Conservation (phyloP, 2,113 vertebrate species). For the Indicator maculatus region DNA sequence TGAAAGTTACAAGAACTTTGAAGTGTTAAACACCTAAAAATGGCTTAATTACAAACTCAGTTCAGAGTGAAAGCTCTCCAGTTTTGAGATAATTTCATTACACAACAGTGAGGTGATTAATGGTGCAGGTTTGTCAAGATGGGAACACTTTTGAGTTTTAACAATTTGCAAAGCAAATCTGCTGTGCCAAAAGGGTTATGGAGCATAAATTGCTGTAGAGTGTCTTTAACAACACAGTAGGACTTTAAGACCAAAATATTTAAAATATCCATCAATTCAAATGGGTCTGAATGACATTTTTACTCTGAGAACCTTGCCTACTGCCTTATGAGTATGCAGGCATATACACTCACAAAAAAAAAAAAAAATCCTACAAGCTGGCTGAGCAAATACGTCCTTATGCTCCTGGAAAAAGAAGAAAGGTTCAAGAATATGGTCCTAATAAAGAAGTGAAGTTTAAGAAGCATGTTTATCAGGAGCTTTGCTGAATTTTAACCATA, state of each 20-base stretch:
- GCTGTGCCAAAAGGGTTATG: neutral
- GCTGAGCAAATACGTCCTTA: neutral
- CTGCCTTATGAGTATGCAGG: neutral
- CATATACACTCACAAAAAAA: neutral
- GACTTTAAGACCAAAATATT: neutral
- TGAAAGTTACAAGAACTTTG: neutral
- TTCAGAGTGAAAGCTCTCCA: neutral
- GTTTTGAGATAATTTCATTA: neutral
- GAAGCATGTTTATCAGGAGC: neutral
- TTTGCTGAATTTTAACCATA: neutral
- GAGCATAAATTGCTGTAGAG: neutral
- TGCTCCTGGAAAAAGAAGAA: neutral
- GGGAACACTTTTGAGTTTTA: neutral
- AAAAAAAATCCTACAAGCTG: neutral
- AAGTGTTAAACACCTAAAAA: neutral
- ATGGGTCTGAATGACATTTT: neutral
- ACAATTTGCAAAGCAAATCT: constrained; percentile 6
- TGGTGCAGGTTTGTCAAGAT: neutral
- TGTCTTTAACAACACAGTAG: neutral
- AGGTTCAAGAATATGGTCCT: neutral
- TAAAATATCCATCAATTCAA: neutral
- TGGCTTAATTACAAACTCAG: neutral
- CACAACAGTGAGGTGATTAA: neutral
- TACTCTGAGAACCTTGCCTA: neutral
- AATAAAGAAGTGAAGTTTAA: neutral